Evolutionary conservation across 2,113 vertebrate species (phyloP).

Genomic region (Xiphophorus maculatus): DNA sequence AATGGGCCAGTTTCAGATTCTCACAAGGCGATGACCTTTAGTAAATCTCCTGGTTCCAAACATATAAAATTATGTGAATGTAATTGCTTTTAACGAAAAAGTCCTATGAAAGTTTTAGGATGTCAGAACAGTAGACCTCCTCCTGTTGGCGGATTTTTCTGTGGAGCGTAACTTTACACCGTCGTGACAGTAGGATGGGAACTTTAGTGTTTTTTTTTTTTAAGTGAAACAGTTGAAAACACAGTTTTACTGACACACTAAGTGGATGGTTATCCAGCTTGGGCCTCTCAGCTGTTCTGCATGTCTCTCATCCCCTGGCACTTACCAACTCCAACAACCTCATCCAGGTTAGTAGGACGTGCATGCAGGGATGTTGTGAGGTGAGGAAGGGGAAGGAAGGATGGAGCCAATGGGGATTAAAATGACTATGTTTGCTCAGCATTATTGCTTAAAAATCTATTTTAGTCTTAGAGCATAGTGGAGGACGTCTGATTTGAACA

Average conservation of each 20-base stretch:
- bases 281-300: constrained; percentile 45
- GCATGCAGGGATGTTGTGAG: constrained; percentile 36
- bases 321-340: constrained; percentile 59
- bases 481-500: constrained; percentile 23
- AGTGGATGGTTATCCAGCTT: constrained; percentile 55
- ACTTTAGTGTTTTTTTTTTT: background rate
- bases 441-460: constrained; percentile 46
- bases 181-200: background rate
- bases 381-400: constrained; percentile 49
- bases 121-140: background rate
- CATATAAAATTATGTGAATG: background rate
- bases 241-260: constrained; percentile 29
- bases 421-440: constrained; percentile 42
- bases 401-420: constrained; percentile 56
- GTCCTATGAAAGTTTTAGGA: too few species aligned
- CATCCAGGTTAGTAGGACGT: constrained; percentile 35
- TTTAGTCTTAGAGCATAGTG: constrained; percentile 11
- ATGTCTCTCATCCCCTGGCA: constrained; percentile 69
- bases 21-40: background rate
- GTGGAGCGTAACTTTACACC: background rate
- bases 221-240: background rate
- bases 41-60: background rate
- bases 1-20: background rate
- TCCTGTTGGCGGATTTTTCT: too few species aligned
- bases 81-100: background rate